These are phyloP conservation scores for Sminthurinus aureus DNA, from an alignment of 2,888 invertebrate genomes.

Conservation along the genomic window DNA sequence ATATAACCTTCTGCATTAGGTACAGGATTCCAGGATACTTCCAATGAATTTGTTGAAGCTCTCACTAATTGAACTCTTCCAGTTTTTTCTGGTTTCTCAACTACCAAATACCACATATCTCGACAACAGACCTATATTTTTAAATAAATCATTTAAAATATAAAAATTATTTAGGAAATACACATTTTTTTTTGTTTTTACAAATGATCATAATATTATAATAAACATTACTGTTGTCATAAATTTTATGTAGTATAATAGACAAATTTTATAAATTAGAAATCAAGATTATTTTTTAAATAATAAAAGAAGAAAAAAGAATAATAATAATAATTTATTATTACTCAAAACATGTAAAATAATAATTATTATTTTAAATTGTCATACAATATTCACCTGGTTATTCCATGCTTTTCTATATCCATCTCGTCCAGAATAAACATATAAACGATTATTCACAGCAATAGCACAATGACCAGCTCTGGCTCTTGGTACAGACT, in stretches of 20 bases:
- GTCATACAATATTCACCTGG: slow-evolving; percentile 63
- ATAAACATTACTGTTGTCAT: background rate
- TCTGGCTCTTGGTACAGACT: slow-evolving; percentile 88
- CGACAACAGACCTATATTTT: slow-evolving; percentile 84
- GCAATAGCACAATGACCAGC: slow-evolving; percentile 98
- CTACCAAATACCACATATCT: slow-evolving; percentile 94
- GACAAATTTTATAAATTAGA: background rate
- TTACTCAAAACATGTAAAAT: background rate
- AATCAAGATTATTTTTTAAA: background rate
- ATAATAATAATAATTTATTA: background rate
- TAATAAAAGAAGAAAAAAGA: background rate
- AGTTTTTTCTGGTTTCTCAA: slow-evolving; percentile 89
- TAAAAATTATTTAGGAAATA: too few relatives aligned
- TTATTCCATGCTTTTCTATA: slow-evolving; percentile 99
- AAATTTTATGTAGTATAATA: background rate
- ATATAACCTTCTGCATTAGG: slow-evolving; percentile 93
- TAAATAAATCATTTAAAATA: too few relatives aligned
- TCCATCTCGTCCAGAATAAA: slow-evolving; percentile 99
- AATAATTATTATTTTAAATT: background rate
- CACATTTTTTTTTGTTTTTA: too few relatives aligned
- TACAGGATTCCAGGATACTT: slow-evolving; percentile 91
- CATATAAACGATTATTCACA: slow-evolving; percentile 93
- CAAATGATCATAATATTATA: too few relatives aligned
- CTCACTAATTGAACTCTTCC: slow-evolving; percentile 91
- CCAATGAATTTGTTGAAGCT: slow-evolving; percentile 91